Evolutionary conservation across 2,888 invertebrate species (phyloP).

Genomic region (Unio pictorum): DNA sequence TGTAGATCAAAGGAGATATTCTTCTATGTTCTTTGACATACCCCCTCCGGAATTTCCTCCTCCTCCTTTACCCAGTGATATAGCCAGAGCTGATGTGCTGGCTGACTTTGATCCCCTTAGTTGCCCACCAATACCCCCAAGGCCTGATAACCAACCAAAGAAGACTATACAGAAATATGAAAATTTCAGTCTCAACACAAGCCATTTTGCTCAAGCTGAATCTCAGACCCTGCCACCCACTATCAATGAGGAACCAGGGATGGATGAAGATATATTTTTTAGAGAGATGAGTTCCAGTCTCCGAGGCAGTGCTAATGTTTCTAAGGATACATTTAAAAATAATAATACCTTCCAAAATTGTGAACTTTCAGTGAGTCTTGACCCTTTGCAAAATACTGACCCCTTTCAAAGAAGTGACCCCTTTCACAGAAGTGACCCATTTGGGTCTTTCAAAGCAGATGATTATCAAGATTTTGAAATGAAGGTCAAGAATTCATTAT

Average conservation of each 20-base stretch:
- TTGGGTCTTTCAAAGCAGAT: constrained; percentile 26
- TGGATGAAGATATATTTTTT: not conserved
- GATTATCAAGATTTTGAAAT: not conserved
- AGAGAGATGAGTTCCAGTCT: not conserved
- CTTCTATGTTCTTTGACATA: constrained; percentile 26
- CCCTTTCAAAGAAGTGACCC: constrained; percentile 24
- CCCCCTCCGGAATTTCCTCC: constrained; percentile 39
- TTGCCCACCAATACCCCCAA: constrained; percentile 28
- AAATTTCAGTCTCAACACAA: constrained; percentile 6
- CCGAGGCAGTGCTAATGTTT: not conserved
- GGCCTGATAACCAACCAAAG: constrained; percentile 16
- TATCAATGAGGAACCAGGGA: constrained; percentile 25
- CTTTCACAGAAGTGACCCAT: constrained; percentile 27
- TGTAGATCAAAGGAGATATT: too few species aligned
- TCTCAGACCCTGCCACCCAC: constrained; percentile 24
- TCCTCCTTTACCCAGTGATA: constrained; percentile 28
- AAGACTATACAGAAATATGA: constrained; percentile 14
- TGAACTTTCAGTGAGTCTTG: constrained; percentile 1
- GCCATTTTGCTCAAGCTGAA: not conserved
- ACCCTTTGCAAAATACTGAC: constrained; percentile 26
- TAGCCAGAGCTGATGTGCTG: constrained; percentile 9
- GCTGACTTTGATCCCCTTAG: constrained; percentile 32
- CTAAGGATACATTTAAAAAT: constrained; percentile 4
- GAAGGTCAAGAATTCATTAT: too few species aligned
- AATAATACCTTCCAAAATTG: constrained; percentile 1